Evolutionary conservation across 2,113 vertebrate species (phyloP), one percentile per base, ranked within the genome.

Genomic region (Mus pahari): DNA sequence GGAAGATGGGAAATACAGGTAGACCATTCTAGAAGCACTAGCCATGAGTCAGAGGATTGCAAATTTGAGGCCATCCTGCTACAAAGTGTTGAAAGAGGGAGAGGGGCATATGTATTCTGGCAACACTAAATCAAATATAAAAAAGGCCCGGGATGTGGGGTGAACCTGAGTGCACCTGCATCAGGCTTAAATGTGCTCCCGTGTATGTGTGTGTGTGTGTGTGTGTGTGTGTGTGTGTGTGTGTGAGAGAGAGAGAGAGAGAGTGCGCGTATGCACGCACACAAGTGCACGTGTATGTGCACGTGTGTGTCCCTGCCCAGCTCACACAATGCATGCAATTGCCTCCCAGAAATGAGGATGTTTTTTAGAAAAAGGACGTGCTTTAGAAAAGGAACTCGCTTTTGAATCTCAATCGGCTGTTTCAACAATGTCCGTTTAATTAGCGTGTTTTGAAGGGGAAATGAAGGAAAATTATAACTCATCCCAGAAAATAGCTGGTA

Each of bases 341-440:
- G 96, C 92, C 86, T 88, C 66, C 4, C 20, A 93, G 95, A 77
- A 93, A 33, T 0, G 28, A 81, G 66, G 58, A 1, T 42, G 83
- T 50, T 84, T 96, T 95, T 81, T 48, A 60, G 94, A 71, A 53
- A 53, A 58, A 91, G 86, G 91, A 71, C 42, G 33, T 58, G 10
- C 45, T 83, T 83, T 83, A 60, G 81, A 83, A 83, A 90, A 55
- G 88, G 89, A 89, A 66, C 36, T 28, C 68, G 7, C 50, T 83
- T 96, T 55, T 94, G 94, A 86, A 96, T 97, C 83, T 86, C 97
- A 95, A 96, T 98, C 3, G 91, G 89, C 97, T 75, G 84, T 66
- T 92, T 93, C 91, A 66, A 98, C 97, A 97, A 97, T 97, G 97
- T 97, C 95, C 91, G 88, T 93, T 86, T 97, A 97, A 98, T 98